phyloP scores from a whole-genome alignment of 2,888 invertebrate species.

The Ormyrus nitidulus region DNA sequence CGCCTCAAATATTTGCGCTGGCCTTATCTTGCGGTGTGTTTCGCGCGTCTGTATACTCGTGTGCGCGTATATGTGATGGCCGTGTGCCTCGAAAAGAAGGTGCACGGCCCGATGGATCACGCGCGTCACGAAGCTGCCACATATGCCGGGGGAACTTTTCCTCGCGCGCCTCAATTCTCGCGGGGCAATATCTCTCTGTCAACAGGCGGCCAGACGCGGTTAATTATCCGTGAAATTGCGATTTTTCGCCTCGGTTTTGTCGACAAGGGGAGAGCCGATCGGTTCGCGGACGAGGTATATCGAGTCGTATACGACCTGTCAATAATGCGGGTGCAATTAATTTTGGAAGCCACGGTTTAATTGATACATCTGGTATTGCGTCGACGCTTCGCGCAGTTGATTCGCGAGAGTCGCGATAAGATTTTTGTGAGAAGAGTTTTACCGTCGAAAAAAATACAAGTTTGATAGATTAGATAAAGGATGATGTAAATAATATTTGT shows the following conservation, averaged over 20 bases:
- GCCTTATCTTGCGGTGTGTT: slow-evolving; percentile 22
- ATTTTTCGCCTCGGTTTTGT: slow-evolving; percentile 8
- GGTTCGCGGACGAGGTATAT: no score
- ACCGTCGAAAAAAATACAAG: no score
- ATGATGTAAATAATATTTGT: no score
- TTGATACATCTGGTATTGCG: no score
- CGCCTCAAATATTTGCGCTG: slow-evolving; percentile 29
- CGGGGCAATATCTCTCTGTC: slow-evolving; percentile 23
- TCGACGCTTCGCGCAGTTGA: no score
- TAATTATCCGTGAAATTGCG: slow-evolving; percentile 35
- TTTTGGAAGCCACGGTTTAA: no score
- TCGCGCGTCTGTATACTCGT: slow-evolving; percentile 5
- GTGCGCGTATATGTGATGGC: slow-evolving; percentile 1
- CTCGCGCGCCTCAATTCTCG: slow-evolving; percentile 1
- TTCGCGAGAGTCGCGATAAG: no score
- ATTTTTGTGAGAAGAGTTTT: no score
- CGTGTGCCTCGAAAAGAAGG: background rate
- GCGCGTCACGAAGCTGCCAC: slow-evolving; percentile 30
- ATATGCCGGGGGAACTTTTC: slow-evolving; percentile 26
- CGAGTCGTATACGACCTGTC: no score
- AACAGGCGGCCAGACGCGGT: slow-evolving; percentile 20
- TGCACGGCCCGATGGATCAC: slow-evolving; percentile 1
- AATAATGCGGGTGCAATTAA: no score
- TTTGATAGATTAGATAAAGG: no score
- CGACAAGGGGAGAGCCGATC: background rate